phyloP scores from a whole-genome alignment of 92 coral and sea anemone species.

The Epizoanthus scotinus region DNA sequence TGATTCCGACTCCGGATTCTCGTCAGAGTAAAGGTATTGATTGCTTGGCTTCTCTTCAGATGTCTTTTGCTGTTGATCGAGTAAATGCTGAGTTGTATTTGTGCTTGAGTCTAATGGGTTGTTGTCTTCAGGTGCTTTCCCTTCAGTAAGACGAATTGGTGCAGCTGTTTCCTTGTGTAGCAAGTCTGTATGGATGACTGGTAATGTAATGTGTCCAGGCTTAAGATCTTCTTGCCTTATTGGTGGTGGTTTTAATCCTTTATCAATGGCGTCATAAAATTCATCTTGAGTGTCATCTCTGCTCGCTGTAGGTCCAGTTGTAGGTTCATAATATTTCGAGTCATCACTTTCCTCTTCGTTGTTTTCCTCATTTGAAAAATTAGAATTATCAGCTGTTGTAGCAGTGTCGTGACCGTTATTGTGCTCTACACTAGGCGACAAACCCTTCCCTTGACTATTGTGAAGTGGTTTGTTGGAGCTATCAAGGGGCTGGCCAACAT shows the following conservation, averaged over 20 bases:
- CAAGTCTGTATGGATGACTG: too few relatives aligned
- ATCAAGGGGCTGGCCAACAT: slow-evolving; percentile 18
- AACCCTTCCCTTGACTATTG: background rate
- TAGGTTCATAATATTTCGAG: slow-evolving; percentile 1
- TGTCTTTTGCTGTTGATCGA: background rate
- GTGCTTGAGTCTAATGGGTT: background rate
- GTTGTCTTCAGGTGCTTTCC: background rate
- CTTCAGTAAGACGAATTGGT: background rate
- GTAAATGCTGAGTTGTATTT: background rate
- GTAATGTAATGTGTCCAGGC: background rate
- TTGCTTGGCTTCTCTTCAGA: background rate
- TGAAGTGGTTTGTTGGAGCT: background rate
- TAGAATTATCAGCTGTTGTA: background rate
- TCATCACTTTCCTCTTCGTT: background rate
- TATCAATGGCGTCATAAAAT: slow-evolving; percentile 64
- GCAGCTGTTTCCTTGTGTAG: background rate
- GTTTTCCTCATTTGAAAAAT: background rate
- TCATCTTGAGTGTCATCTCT: slow-evolving; percentile 66
- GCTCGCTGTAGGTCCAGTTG: slow-evolving; percentile 42
- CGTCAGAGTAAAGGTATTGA: slow-evolving; percentile 17
- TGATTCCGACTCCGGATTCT: slow-evolving; percentile 25
- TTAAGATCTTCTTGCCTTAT: background rate
- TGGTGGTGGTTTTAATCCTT: slow-evolving; percentile 48
- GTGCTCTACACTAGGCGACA: background rate
- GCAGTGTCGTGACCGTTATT: background rate